Evolutionary conservation across 2,113 vertebrate genomes (phyloP).

Genomic region (Stictonetta naevosa): DNA sequence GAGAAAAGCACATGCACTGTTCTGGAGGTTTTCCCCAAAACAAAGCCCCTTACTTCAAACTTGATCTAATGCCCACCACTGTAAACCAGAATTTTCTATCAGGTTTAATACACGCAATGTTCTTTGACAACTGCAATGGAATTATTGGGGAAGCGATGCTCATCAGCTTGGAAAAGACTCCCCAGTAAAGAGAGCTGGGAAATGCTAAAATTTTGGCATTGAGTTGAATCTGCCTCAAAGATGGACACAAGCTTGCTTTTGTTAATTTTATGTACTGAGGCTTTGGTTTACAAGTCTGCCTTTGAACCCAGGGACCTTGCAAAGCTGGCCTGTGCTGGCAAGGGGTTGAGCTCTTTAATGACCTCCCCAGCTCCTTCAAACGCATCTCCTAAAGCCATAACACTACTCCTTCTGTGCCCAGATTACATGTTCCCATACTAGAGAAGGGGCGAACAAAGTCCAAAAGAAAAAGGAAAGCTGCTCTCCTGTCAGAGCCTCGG

Average conservation of each 20-base stretch:
- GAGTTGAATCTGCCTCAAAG: not conserved
- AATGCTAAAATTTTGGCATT: not conserved
- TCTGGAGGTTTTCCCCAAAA: not conserved
- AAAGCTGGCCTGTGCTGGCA: not conserved
- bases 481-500: conserved; percentile 78
- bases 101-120: not conserved
- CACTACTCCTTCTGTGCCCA: conserved; percentile 35
- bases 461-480: conserved; percentile 68
- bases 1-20: not conserved
- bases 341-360: not conserved
- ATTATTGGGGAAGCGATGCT: not conserved
- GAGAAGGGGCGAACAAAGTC: conserved; percentile 68
- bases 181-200: not conserved
- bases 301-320: not conserved
- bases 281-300: not conserved
- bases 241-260: not conserved
- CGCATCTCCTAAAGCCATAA: conserved; percentile 58
- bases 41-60: not conserved
- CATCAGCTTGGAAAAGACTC: not conserved
- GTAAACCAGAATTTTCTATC: not conserved
- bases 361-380: not conserved
- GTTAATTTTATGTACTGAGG: not conserved
- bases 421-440: conserved; percentile 75
- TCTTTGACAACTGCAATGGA: not conserved
- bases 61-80: not conserved